Evolutionary conservation across 2,797 vertebrate genomes (phyloP), one percentile per base, ranked within the genome.

Genomic region (Graptemys geographica): DNA sequence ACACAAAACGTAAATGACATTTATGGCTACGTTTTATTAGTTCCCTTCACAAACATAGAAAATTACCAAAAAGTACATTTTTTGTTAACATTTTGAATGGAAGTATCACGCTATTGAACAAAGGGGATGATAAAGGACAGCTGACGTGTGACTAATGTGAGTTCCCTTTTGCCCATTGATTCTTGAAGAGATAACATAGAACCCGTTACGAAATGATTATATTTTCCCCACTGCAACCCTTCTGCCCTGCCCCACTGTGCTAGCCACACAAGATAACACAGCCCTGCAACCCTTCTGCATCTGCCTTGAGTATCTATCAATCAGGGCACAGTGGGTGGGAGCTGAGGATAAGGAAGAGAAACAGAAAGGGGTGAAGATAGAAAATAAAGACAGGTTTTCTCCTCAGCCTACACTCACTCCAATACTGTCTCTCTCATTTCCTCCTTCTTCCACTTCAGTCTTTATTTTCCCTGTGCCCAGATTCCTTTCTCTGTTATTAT

Each of bases 31-130:
- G 41, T 44, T 96, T 95, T 81, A 89, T 84, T 86, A 88, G 87
- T 80, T 91, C 88, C 8, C n/a, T 72, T 93, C 59, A 84, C 84
- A 82, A 44, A 9, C 55, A 87, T 85, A 84, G 79, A 84, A 90
- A 51, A 80, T 52, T 53, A 74, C 59, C 55, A 47, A 87, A 21
- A 16, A 72, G 4, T 93, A 81, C 12, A 9, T 78, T 83, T 86
- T 81, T 81, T 25, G 51, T 16, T 84, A 88, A 90, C 81, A 72
- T 79, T n/a, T 10, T 90, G 86, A 88, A 55, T 69, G 13, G 13
- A 90, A 86, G 84, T 83, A 18, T 19, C 25, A 69, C 44, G 86
- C 62, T 62, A 9, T 37, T 9, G 3, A 52, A 19, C 52, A 92
- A 15, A 92, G 72, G 37, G 49, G 10, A 55, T 41, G 15, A 84